phyloP scores from a whole-genome alignment of 1,140 invertebrate species.

The Heterodera schachtii region DNA sequence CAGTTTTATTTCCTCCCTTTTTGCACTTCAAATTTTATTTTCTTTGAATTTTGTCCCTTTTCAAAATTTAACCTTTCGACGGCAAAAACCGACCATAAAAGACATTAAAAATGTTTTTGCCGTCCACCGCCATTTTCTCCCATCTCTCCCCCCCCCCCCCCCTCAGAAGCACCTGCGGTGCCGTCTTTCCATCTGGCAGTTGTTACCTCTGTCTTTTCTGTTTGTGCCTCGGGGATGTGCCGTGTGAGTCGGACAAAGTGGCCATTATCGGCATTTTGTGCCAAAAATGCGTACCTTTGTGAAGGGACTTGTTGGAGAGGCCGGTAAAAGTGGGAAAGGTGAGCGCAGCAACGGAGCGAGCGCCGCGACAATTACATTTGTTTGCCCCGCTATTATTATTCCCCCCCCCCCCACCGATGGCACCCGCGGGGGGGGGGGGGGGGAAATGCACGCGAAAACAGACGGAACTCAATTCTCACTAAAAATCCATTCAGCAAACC shows the following conservation, averaged over 20 bases:
- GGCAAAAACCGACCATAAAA: too few relatives aligned
- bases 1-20: background rate
- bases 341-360: background rate
- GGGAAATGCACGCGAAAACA: background rate
- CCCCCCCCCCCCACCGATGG: background rate
- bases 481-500: background rate
- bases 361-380: background rate
- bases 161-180: background rate
- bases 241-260: conserved; percentile 1
- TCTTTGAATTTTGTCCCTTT: too few relatives aligned
- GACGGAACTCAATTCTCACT: background rate
- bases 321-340: background rate
- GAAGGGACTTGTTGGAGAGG: background rate
- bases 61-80: background rate
- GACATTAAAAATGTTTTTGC: background rate
- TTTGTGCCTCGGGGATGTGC: background rate
- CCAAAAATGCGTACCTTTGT: background rate
- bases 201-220: background rate
- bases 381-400: background rate
- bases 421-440: too few relatives aligned
- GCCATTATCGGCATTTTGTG: conserved; percentile 1
- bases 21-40: background rate
- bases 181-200: background rate
- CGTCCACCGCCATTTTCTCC: background rate
- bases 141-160: background rate